A percentile compares a stretch with the other conserved stretches of the same genome.
Conservation (phyloP, 2,888 invertebrate genomes). For the Eupithecia subfuscata region DNA sequence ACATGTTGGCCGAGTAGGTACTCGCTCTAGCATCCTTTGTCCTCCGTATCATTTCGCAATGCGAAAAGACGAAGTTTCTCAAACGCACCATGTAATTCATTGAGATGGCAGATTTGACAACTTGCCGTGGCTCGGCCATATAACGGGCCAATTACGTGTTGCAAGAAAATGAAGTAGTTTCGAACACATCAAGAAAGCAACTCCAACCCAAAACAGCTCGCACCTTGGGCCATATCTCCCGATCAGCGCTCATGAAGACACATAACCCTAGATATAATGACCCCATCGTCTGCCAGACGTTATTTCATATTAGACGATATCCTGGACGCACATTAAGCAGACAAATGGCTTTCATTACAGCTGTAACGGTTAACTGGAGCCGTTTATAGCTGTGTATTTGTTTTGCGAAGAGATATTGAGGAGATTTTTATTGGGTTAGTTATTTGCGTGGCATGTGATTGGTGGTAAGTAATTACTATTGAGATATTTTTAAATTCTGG, state of each 20-base stretch:
- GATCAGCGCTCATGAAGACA: slow-evolving; percentile 71
- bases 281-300: slow-evolving; percentile 63
- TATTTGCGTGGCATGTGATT: neutral
- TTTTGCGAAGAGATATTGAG: slow-evolving; percentile 28
- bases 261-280: slow-evolving; percentile 62
- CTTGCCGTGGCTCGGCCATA: neutral
- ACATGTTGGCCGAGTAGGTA: neutral
- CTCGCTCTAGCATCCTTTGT: neutral
- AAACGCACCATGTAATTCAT: neutral
- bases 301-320: slow-evolving; percentile 78
- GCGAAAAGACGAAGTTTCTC: neutral
- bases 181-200: neutral
- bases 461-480: neutral
- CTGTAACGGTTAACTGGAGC: slow-evolving; percentile 51
- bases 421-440: slow-evolving; percentile 22
- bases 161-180: neutral
- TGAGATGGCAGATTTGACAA: neutral
- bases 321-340: slow-evolving; percentile 72
- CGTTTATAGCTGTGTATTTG: slow-evolving; percentile 40
- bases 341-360: slow-evolving; percentile 75
- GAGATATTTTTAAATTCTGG: neutral
- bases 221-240: slow-evolving; percentile 62
- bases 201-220: slow-evolving; percentile 28
- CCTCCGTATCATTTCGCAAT: neutral
- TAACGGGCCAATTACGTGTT: neutral